Conservation (phyloP, 2,113 vertebrate genomes). For the Todiramphus saurophagus region DNA sequence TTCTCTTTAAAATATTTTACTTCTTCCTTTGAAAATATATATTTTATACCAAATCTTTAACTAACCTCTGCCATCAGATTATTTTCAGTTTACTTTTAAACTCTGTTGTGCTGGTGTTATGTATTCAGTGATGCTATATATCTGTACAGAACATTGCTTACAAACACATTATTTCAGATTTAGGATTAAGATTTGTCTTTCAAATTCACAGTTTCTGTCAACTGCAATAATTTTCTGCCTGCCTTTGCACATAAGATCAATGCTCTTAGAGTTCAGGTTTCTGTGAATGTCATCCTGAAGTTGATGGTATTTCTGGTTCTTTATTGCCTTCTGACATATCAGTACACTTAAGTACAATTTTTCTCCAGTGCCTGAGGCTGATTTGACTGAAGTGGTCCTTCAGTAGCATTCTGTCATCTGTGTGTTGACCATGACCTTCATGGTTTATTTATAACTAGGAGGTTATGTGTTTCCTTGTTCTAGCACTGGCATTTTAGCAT, state of each 20-base stretch:
- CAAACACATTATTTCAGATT: slow-evolving; percentile 37
- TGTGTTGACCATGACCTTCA: slow-evolving; percentile 60
- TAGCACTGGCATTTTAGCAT: background rate
- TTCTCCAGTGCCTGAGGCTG: slow-evolving; percentile 51
- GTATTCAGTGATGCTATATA: background rate
- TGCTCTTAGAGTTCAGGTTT: slow-evolving; percentile 30
- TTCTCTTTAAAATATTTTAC: background rate
- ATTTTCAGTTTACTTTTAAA: slow-evolving; percentile 34
- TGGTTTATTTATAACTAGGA: slow-evolving; percentile 57
- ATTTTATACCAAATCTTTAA: background rate
- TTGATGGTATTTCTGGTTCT: slow-evolving; percentile 54
- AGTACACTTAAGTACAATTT: slow-evolving; percentile 58
- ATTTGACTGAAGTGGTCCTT: slow-evolving; percentile 50
- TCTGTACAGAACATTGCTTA: slow-evolving; percentile 15
- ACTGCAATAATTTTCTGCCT: background rate
- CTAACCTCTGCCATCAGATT: background rate
- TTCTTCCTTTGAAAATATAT: background rate
- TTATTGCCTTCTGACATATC: slow-evolving; percentile 55
- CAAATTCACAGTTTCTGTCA: slow-evolving; percentile 40
- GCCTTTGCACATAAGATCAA: slow-evolving; percentile 46
- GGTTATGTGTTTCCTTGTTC: slow-evolving; percentile 9
- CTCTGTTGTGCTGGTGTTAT: background rate
- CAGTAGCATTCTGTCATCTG: slow-evolving; percentile 56
- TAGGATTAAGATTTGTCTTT: slow-evolving; percentile 49
- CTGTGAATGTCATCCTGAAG: slow-evolving; percentile 22